A percentile compares a stretch with the other conserved stretches of the same genome.
Evolutionary conservation across 2,797 vertebrate genomes (phyloP).

Genomic region (Molossus alvarezi): DNA sequence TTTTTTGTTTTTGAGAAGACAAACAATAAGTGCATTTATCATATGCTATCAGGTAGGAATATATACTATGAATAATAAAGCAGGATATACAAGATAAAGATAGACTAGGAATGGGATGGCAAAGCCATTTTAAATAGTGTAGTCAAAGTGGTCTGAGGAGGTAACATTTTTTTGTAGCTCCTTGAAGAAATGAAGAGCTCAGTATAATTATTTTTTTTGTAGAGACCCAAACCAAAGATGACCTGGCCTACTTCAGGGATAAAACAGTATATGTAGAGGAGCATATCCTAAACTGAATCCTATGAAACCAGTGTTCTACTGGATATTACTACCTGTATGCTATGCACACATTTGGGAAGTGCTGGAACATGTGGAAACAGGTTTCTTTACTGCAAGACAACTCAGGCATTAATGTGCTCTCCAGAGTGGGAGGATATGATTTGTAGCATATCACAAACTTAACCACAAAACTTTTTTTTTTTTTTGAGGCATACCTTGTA

Average conservation of each 20-base stretch:
- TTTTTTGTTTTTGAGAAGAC: constrained; percentile 38
- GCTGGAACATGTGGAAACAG: constrained; percentile 24
- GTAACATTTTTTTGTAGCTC: constrained; percentile 52
- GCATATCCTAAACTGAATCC: constrained; percentile 38
- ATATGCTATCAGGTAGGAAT: constrained; percentile 21
- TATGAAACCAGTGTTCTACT: constrained; percentile 33
- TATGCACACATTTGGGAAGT: constrained; percentile 39
- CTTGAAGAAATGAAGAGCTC: constrained; percentile 52
- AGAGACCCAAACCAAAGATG: constrained; percentile 50
- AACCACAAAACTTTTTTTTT: neutral
- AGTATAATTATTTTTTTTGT: constrained; percentile 57
- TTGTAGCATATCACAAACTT: constrained; percentile 39
- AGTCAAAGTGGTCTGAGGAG: constrained; percentile 37
- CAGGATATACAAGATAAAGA: constrained; percentile 5
- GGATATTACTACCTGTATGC: constrained; percentile 24
- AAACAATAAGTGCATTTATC: constrained; percentile 57
- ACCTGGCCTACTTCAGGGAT: constrained; percentile 28
- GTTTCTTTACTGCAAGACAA: constrained; percentile 32
- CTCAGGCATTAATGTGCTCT: constrained; percentile 15
- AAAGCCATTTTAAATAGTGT: constrained; percentile 36
- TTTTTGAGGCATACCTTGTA: constrained; percentile 1
- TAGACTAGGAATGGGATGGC: constrained; percentile 9
- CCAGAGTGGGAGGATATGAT: constrained; percentile 2
- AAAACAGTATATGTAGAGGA: neutral
- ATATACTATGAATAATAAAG: constrained; percentile 25